phyloP scores from a whole-genome alignment of 2,888 invertebrate genomes.

The Willowsia nigromaculata region DNA sequence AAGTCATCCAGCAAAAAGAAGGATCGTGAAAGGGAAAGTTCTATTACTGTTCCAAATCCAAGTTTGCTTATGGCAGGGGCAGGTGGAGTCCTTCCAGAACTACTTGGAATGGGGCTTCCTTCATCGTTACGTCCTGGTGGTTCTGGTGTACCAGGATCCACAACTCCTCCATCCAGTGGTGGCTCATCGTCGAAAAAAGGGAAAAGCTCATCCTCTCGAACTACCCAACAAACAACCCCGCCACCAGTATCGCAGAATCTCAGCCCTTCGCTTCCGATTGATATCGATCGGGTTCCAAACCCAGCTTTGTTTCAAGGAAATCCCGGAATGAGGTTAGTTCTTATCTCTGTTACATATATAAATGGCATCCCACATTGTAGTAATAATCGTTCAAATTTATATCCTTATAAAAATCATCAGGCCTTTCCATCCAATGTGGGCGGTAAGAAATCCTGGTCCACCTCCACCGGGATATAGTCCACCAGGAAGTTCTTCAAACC shows the following conservation, averaged over 20 bases:
- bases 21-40: slow-evolving; percentile 31
- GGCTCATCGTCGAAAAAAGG: slow-evolving; percentile 51
- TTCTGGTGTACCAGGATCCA: not conserved
- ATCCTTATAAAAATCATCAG: slow-evolving; percentile 1
- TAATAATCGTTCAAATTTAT: not conserved
- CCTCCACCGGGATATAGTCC: slow-evolving; percentile 65
- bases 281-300: slow-evolving; percentile 74
- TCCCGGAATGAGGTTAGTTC: slow-evolving; percentile 73
- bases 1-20: slow-evolving; percentile 43
- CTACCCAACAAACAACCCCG: slow-evolving; percentile 60
- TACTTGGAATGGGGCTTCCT: slow-evolving; percentile 34
- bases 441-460: slow-evolving; percentile 69
- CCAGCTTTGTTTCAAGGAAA: slow-evolving; percentile 73
- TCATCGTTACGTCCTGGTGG: not conserved
- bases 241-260: slow-evolving; percentile 64
- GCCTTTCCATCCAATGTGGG: slow-evolving; percentile 76
- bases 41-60: slow-evolving; percentile 60
- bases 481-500: slow-evolving; percentile 47
- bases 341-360: too few species aligned
- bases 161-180: not conserved
- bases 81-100: slow-evolving; percentile 57
- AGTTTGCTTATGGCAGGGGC: slow-evolving; percentile 12
- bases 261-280: slow-evolving; percentile 70
- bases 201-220: slow-evolving; percentile 32
- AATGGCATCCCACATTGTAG: not conserved